phyloP scores from a whole-genome alignment of 2,888 invertebrate species.

The Odontocolon sp. region DNA sequence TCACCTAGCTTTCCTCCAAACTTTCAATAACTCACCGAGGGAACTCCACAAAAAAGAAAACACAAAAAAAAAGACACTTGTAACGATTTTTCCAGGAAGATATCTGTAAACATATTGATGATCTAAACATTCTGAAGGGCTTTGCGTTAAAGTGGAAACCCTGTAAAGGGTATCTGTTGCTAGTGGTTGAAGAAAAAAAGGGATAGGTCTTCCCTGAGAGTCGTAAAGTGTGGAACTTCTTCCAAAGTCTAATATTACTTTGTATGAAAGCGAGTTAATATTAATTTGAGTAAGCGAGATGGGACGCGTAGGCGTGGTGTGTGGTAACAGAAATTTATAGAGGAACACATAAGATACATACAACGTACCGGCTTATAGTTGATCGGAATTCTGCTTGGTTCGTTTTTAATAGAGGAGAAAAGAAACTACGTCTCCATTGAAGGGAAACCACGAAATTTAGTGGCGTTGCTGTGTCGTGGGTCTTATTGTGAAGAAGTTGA shows the following conservation, averaged over 20 bases:
- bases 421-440: conserved; percentile 50
- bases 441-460: conserved; percentile 39
- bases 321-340: conserved; percentile 38
- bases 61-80: conserved; percentile 5
- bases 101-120: conserved; percentile 19
- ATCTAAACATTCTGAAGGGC: conserved; percentile 41
- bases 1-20: neutral
- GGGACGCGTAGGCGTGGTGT: conserved; percentile 28
- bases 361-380: conserved; percentile 23
- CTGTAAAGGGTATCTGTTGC: conserved; percentile 13
- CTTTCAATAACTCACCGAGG: neutral
- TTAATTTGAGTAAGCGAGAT: conserved; percentile 38
- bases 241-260: conserved; percentile 5
- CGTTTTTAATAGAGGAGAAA: conserved; percentile 15
- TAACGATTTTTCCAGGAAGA: conserved; percentile 22
- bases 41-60: conserved; percentile 8
- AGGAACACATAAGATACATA: neutral
- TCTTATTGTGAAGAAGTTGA: conserved; percentile 39
- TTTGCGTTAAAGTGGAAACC: conserved; percentile 21
- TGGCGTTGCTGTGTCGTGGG: conserved; percentile 7
- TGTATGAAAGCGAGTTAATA: conserved; percentile 28
- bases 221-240: conserved; percentile 24
- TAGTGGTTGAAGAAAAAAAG: neutral
- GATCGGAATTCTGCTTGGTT: neutral
- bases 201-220: conserved; percentile 14